Percentiles rank a stretch among this genome's conserved stretches.
Evolutionary conservation across 2,113 vertebrate genomes (phyloP).

Genomic region (Regulus satrapa): DNA sequence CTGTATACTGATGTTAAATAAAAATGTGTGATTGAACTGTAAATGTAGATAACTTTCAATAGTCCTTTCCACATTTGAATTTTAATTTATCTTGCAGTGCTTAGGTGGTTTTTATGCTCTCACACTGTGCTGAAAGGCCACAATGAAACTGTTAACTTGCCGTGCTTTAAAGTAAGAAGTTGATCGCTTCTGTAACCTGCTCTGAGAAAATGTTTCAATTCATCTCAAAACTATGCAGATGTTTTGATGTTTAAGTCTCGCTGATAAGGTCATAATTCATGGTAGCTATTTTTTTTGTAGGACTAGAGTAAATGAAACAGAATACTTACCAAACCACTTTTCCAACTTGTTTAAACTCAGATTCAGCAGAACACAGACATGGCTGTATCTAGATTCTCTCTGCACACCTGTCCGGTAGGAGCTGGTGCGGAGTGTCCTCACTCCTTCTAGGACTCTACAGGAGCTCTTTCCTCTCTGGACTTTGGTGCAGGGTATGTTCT

Average conservation of each 20-base stretch:
- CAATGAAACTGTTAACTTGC: background rate
- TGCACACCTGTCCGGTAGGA: background rate
- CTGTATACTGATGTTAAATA: constrained; percentile 68
- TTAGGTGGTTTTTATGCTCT: constrained; percentile 6
- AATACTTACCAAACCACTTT: background rate
- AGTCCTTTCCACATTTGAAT: constrained; percentile 54
- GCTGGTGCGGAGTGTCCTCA: background rate
- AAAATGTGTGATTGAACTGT: constrained; percentile 62
- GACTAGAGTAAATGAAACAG: background rate
- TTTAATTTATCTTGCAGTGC: constrained; percentile 28
- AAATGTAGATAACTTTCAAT: constrained; percentile 55
- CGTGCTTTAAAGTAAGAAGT: background rate
- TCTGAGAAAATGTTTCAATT: background rate
- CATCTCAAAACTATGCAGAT: background rate
- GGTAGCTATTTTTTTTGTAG: background rate
- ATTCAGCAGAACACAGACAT: background rate
- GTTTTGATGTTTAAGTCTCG: background rate
- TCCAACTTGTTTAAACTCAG: background rate
- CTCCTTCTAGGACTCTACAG: constrained; percentile 46
- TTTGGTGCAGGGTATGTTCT: background rate
- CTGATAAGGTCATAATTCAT: background rate
- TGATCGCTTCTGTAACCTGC: background rate
- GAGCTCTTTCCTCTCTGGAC: constrained; percentile 32
- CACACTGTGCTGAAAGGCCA: background rate
- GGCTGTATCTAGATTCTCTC: background rate